Conservation (phyloP, 2,113 vertebrate species). For the Oreochromis niloticus region DNA sequence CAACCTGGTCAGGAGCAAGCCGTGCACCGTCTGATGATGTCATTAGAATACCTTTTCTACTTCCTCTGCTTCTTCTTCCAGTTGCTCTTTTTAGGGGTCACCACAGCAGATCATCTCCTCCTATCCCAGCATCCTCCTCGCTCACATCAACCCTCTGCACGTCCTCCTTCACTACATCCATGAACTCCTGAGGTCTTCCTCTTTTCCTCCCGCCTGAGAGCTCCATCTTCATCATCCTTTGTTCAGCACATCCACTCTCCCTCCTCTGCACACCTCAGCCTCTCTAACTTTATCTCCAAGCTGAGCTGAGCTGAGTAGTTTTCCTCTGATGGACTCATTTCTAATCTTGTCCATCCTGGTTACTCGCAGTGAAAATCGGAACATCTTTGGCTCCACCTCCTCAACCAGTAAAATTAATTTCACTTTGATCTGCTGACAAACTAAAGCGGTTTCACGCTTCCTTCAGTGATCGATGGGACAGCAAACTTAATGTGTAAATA, state of each 20-base stretch:
- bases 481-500: background rate
- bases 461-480: background rate
- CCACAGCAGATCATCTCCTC: background rate
- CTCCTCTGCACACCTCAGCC: background rate
- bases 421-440: background rate
- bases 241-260: background rate
- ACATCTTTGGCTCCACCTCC: background rate
- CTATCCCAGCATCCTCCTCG: background rate
- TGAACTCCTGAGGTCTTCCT: background rate
- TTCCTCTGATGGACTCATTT: background rate
- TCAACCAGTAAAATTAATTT: background rate
- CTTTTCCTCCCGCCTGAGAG: background rate
- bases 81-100: background rate
- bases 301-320: background rate
- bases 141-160: background rate
- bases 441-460: background rate
- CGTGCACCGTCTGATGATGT: background rate
- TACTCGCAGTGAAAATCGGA: background rate
- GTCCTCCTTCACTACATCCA: background rate
- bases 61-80: background rate
- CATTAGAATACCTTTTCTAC: background rate
- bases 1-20: background rate
- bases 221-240: background rate
- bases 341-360: background rate
- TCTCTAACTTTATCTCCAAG: background rate